Evolutionary conservation across 2,113 vertebrate genomes (phyloP).

Genomic region (Barbus barbus): DNA sequence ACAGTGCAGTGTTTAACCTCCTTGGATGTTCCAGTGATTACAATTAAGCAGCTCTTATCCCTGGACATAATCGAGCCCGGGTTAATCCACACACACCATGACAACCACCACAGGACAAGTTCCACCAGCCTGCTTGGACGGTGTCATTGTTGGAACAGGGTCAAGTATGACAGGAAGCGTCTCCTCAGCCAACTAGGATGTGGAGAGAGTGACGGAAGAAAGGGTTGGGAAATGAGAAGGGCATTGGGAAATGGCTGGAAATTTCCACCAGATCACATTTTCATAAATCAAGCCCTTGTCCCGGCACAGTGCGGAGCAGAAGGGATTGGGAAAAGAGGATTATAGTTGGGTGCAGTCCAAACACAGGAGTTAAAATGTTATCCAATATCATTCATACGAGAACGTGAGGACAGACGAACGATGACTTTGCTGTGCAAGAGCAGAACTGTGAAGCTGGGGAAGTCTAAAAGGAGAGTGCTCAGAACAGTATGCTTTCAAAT

Average conservation of each 20-base stretch:
- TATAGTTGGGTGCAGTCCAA: conserved; percentile 36
- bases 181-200: conserved; percentile 3
- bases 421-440: conserved; percentile 6
- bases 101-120: conserved; percentile 2
- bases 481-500: not conserved
- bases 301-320: not conserved
- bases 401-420: conserved; percentile 14
- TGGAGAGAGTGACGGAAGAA: not conserved
- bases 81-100: conserved; percentile 63
- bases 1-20: conserved; percentile 47
- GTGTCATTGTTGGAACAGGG: not conserved
- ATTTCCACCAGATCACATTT: conserved; percentile 34
- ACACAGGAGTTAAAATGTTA: conserved; percentile 43
- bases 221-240: not conserved
- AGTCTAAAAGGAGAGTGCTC: not conserved
- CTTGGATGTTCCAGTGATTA: conserved; percentile 69
- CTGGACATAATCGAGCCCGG: conserved; percentile 71
- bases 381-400: conserved; percentile 22
- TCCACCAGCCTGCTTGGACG: conserved; percentile 1
- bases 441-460: not conserved
- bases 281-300: conserved; percentile 15
- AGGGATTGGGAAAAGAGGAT: conserved; percentile 45
- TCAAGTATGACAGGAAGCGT: conserved; percentile 18
- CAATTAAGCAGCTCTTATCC: conserved; percentile 77
- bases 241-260: conserved; percentile 12